A percentile compares a stretch with the other conserved stretches of the same genome.
These are phyloP conservation scores for Oscheius onirici DNA, from an alignment of 2,888 invertebrate species.

Conservation along the genomic window DNA sequence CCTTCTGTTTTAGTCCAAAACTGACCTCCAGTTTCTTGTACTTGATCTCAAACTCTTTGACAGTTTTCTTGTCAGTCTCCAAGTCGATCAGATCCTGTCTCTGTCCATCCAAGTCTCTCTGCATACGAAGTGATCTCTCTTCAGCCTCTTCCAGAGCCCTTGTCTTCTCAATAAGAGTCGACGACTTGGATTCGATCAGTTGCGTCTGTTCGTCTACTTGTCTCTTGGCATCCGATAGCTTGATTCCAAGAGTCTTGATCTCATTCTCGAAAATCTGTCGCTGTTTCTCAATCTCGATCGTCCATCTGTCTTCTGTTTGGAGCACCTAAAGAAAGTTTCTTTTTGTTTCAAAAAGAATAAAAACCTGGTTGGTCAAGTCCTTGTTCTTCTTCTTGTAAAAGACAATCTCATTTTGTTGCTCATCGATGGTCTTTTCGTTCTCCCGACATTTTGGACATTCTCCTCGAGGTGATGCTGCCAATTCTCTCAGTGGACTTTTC, in stretches of 20 bases:
- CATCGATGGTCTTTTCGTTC: slow-evolving; percentile 47
- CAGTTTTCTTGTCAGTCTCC: slow-evolving; percentile 65
- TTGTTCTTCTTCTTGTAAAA: slow-evolving; percentile 71
- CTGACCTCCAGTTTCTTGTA: slow-evolving; percentile 67
- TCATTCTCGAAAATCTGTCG: slow-evolving; percentile 64
- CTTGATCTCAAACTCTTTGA: slow-evolving; percentile 69
- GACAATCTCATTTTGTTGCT: slow-evolving; percentile 52
- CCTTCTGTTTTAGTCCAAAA: too few relatives aligned
- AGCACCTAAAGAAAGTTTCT: slow-evolving; percentile 40
- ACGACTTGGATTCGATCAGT: slow-evolving; percentile 48
- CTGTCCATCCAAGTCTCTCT: slow-evolving; percentile 39
- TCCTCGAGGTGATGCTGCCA: slow-evolving; percentile 19
- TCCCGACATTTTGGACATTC: slow-evolving; percentile 54
- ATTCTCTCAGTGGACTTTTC: slow-evolving; percentile 28
- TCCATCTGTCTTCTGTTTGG: slow-evolving; percentile 72
- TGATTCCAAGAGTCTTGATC: slow-evolving; percentile 55
- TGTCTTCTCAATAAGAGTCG: slow-evolving; percentile 63
- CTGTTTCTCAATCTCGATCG: slow-evolving; percentile 70
- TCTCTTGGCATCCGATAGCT: slow-evolving; percentile 51
- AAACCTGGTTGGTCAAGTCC: slow-evolving; percentile 68
- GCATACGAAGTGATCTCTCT: slow-evolving; percentile 42
- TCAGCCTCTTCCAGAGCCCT: slow-evolving; percentile 58
- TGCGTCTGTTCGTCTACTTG: slow-evolving; percentile 53
- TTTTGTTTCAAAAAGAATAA: slow-evolving; percentile 7
- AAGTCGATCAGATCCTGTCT: slow-evolving; percentile 48